Evolutionary conservation across 2,797 vertebrate species (phyloP).

Genomic region (Clamator glandarius): DNA sequence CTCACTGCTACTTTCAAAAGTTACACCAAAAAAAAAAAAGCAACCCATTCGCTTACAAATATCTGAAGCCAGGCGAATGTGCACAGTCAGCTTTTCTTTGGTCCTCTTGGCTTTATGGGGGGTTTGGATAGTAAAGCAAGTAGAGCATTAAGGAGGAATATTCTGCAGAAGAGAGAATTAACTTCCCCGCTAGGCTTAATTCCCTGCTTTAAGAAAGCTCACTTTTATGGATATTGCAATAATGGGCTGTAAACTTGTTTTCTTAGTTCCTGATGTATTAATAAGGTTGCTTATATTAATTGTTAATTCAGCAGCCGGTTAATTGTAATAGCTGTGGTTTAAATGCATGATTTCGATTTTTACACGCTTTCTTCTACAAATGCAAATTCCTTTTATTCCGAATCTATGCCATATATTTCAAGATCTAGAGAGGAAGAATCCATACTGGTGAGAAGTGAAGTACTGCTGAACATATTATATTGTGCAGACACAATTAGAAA

Average conservation of each 20-base stretch:
- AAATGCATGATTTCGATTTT: conserved; percentile 10
- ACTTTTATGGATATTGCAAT: background rate
- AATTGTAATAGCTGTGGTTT: background rate
- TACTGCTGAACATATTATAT: conserved; percentile 26
- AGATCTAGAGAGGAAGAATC: conserved; percentile 40
- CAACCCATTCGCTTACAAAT: background rate
- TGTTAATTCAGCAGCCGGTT: background rate
- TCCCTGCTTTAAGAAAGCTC: background rate
- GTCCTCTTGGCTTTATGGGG: background rate
- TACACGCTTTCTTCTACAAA: background rate
- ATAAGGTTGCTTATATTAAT: background rate
- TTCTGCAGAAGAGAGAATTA: background rate
- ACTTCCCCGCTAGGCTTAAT: background rate
- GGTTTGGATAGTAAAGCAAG: background rate
- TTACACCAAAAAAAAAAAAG: background rate
- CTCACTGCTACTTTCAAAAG: conserved; percentile 12
- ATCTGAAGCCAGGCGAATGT: conserved; percentile 21
- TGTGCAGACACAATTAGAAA: background rate
- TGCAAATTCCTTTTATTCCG: background rate
- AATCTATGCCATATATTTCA: background rate
- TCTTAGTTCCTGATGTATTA: conserved; percentile 32
- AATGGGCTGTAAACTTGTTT: conserved; percentile 25
- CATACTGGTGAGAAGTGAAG: conserved; percentile 45
- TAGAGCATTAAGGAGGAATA: background rate
- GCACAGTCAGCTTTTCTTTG: conserved; percentile 8